Base-by-base conservation (phyloP, 2,113 vertebrate genomes). In the Tinamus guttatus region DNA sequence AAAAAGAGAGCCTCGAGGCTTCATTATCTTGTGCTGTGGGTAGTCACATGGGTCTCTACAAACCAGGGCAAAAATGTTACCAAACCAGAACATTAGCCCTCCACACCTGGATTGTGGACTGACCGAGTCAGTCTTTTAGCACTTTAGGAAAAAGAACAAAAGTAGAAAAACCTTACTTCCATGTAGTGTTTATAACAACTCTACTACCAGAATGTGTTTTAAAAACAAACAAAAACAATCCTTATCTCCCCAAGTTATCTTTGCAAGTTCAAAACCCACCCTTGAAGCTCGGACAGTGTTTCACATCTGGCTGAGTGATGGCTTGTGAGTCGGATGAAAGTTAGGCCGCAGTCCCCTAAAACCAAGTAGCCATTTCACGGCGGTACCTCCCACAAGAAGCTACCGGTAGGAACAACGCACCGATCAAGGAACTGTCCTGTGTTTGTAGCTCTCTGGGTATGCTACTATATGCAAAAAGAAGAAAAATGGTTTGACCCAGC, bases 211-310 rank as follows among this genome's bases (percentile, higher is more conserved):
- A 17, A 40, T 6, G 12, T 41, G 4, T 38, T 71, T 49, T 5
- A 18, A 5, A 25, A 9, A 11, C 8, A 20, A 45, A 59, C 3
- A n/a, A n/a, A 59, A 24, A 34, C 20, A 13, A 14, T 11, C 20
- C 12, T 12, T 21, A 24, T 16, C 34, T 63, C 34, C 4, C 3
- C n/a, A 63, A 0, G 13, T 11, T 71, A 1, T 3, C 45, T 13
- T 34, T 36, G 11, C 4, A 6, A 58, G 25, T 8, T 2, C 9
- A 5, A 0, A 4, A 14, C 15, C 3, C 11, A 1, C 9, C 8
- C 10, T 3, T 2, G 6, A 15, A 86, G 59, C 0, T 76, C n/a
- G n/a, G n/a, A n/a, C 16, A 5, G 14, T 1, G 0, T 49, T 60
- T 38, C 3, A 7, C 9, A 4, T 9, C 10, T 21, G 28, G 8